Evolutionary conservation across 2,113 vertebrate species (phyloP), one percentile per base, ranked within the genome.

Genomic region (Copsychus sechellarum): DNA sequence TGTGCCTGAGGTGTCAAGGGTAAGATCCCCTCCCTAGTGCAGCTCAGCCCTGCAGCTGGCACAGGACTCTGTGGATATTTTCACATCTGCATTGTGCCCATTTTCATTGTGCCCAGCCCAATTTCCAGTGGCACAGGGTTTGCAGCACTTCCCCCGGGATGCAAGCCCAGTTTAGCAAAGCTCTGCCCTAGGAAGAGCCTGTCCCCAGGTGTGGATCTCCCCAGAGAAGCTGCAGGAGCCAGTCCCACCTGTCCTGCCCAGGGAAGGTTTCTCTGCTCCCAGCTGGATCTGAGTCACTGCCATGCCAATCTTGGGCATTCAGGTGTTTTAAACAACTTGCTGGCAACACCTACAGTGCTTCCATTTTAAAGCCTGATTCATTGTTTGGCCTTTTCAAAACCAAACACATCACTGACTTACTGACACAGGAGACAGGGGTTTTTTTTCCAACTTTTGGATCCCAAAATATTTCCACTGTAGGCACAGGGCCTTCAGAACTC

Each of bases 301-400:
- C 64, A 38, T 8, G 36, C 83, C 90, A 61, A 2, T 85, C 66
- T n/a, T 23, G 26, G 2, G 2, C 70, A 70, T 38, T 78, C 53
- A 86, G 81, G 79, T 85, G 70, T 76, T 81, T 86, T 26, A 91
- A 87, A 64, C 50, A 77, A 77, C 42, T 28, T 53, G 14, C 38
- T 23, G n/a, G 70, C 57, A 94, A 95, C 95, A 92, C 91, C 87
- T 80, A 95, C 94, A 54, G 65, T 36, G 82, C 86, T 93, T 89
- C 78, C 65, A 69, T 93, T 94, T 95, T 40, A 92, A 79, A 96
- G 34, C 58, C 91, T 95, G 94, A 95, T 95, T 95, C 93, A 93
- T 62, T 89, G 86, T 89, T 89, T 92, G 91, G 87, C 84, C 92
- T 94, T 97, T 95, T 87, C 84, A 91, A 91, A 95, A 65, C 36